Conservation (phyloP, 2,797 vertebrate species). For the Semaprochilodus insignis region DNA sequence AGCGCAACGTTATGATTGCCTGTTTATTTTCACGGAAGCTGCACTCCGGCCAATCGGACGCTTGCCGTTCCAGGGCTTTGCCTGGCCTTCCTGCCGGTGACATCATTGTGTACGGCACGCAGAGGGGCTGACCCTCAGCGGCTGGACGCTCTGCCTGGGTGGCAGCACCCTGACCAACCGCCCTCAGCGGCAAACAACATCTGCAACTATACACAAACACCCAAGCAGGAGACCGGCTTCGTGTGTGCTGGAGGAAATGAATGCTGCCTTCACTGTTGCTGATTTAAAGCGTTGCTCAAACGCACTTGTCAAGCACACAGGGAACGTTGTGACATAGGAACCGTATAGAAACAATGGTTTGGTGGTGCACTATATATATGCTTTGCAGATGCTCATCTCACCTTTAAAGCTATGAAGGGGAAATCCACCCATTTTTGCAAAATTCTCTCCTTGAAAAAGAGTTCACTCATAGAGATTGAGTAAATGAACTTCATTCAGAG, state of each 20-base stretch:
- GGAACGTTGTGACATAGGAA: too few species aligned
- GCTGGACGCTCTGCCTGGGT: constrained; percentile 85
- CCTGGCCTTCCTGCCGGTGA: constrained; percentile 85
- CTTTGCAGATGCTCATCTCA: too few species aligned
- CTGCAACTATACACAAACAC: constrained; percentile 3
- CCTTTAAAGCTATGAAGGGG: too few species aligned
- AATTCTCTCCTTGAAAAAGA: too few species aligned
- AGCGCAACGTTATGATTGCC: constrained; percentile 85
- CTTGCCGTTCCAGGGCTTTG: constrained; percentile 76
- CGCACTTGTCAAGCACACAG: neutral
- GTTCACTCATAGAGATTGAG: too few species aligned
- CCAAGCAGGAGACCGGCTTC: neutral
- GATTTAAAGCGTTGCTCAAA: neutral
- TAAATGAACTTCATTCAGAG: too few species aligned
- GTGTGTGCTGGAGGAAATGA: neutral
- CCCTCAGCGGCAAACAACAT: constrained; percentile 4
- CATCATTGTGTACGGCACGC: constrained; percentile 83
- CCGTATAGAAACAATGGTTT: too few species aligned
- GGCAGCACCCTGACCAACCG: constrained; percentile 65
- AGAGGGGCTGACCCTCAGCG: constrained; percentile 83
- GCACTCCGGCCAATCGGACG: constrained; percentile 81
- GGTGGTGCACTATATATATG: too few species aligned
- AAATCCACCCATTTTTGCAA: too few species aligned
- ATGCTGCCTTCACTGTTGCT: constrained; percentile 1
- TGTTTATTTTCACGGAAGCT: constrained; percentile 90